Percentiles rank a stretch among this genome's conserved stretches.
Conservation (phyloP, 2,113 vertebrate genomes). For the Vimba vimba region DNA sequence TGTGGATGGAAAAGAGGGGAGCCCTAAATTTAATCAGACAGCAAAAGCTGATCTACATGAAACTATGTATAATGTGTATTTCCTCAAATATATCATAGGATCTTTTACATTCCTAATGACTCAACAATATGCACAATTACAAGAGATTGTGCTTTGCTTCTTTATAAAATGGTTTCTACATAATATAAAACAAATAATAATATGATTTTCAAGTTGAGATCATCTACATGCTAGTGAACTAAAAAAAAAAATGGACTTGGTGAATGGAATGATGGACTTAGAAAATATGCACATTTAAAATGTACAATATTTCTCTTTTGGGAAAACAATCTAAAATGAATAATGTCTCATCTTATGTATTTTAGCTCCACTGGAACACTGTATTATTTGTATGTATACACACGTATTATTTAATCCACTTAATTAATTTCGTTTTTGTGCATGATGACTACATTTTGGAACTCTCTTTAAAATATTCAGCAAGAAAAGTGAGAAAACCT, state of each 20-base stretch:
- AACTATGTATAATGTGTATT: not conserved
- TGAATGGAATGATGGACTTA: too few relatives aligned
- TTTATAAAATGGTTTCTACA: too few relatives aligned
- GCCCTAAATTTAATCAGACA: not conserved
- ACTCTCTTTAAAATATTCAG: not conserved
- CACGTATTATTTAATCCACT: not conserved
- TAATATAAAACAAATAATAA: too few relatives aligned
- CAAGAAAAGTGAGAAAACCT: not conserved
- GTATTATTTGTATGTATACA: not conserved
- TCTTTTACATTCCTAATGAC: not conserved
- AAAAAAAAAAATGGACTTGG: too few relatives aligned
- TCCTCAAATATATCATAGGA: not conserved
- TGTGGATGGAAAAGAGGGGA: not conserved
- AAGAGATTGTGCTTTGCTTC: not conserved
- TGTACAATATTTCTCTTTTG: not conserved
- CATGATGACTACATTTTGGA: not conserved
- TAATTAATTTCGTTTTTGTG: not conserved
- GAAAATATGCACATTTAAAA: not conserved
- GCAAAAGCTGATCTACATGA: not conserved
- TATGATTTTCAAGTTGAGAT: too few relatives aligned
- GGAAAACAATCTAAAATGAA: not conserved
- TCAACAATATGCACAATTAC: not conserved
- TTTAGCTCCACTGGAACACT: not conserved
- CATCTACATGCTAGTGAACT: too few relatives aligned
- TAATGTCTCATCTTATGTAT: not conserved